Evolutionary conservation across 2,888 invertebrate species (phyloP).

Genomic region (Imbricaverruca yamaguchii): DNA sequence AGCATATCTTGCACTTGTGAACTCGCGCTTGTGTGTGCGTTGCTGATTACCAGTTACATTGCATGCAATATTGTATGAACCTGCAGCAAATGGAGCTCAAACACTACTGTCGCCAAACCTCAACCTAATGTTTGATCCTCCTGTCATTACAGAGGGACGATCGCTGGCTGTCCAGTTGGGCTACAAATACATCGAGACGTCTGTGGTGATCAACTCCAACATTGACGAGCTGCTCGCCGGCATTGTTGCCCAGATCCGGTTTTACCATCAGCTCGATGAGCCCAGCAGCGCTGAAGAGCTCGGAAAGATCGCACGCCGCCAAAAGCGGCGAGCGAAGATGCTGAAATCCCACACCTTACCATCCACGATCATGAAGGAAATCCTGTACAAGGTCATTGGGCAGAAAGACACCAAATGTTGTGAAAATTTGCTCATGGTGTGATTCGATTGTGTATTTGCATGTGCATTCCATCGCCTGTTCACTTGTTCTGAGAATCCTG

Average conservation of each 20-base stretch:
- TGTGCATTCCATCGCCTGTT: too few species aligned
- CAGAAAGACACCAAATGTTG: neutral
- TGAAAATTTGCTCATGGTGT: neutral
- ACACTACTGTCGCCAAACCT: too few species aligned
- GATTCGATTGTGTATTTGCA: too few species aligned
- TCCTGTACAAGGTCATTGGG: neutral
- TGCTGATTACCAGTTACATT: too few species aligned
- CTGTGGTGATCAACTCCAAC: constrained; percentile 96
- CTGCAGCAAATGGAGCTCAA: too few species aligned
- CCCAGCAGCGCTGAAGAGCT: neutral
- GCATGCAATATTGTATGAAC: too few species aligned
- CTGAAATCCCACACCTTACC: neutral
- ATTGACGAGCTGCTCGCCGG: constrained; percentile 92
- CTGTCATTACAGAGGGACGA: constrained; percentile 69
- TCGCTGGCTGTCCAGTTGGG: constrained; percentile 82
- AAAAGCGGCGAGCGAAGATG: neutral
- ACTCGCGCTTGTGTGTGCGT: too few species aligned
- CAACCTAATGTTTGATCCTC: constrained; percentile 23
- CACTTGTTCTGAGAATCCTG: too few species aligned
- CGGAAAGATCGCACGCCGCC: neutral
- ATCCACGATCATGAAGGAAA: neutral
- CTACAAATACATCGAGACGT: constrained; percentile 89
- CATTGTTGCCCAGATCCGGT: constrained; percentile 76
- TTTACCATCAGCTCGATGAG: neutral
- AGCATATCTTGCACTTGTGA: too few species aligned